Evolutionary conservation across 2,888 invertebrate species (phyloP), one percentile per base, ranked within the genome.

Genomic region (Tinea trinotella): DNA sequence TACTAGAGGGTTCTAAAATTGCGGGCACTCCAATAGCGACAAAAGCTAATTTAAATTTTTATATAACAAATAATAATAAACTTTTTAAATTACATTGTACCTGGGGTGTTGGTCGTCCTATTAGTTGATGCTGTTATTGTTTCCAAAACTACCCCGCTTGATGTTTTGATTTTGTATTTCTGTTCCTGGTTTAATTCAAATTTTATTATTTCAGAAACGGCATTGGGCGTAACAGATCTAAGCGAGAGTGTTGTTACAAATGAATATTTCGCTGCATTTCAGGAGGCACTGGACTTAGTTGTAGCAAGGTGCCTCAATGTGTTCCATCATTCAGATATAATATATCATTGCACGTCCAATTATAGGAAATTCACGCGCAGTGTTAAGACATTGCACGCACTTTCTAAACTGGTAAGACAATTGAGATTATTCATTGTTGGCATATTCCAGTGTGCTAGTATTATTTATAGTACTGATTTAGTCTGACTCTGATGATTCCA

Each of bases 231-330:
- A 0, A 54, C 69, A 1, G 56, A 61, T 3, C 67, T 72, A 56
- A 65, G 73, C 0, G 67, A 71, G 0, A 65, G 62, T 36, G 61
- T 75, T 6, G 67, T 71, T 7, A 72, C 68, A 0, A 48, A 62
- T 1, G 67, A 73, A 35, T 81, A 80, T 60, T 74, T 76, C 58
- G 54, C 58, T 0, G 71, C 78, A 0, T 76, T 77, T 59, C 65
- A 64, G 40, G 64, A 65, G 0, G 59, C 65, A 17, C 22, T 78
- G 20, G 64, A 68, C 48, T 62, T 78, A 53, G 56, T 80, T 1
- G 52, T 71, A 13, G 13, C 15, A 0, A 61, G 81, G 2, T 71
- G 67, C 0, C 20, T 74, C 12, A 80, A 79, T 61, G 54, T 68
- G 0, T 40, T 73, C 1, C 18, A 65, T n/a, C 72, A 81, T 46